Percentiles rank a stretch among this genome's conserved stretches.
These are phyloP conservation scores for Hemitrygon akajei DNA, from an alignment of 2,797 vertebrate species.

Conservation along the genomic window DNA sequence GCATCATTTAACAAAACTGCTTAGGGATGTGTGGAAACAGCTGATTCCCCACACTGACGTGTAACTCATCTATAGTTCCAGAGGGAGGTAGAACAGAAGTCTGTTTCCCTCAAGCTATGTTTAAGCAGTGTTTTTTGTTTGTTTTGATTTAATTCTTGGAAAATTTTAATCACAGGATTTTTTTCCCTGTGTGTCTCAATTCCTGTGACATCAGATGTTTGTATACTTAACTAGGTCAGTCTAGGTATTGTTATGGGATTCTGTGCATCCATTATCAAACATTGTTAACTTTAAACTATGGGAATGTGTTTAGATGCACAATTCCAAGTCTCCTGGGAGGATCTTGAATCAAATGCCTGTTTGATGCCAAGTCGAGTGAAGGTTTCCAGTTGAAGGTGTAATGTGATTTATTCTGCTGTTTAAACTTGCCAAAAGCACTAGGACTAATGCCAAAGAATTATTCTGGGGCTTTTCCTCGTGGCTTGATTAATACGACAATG, in stretches of 20 bases:
- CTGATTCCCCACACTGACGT: neutral
- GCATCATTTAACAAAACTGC: neutral
- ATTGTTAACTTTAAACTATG: neutral
- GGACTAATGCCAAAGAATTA: neutral
- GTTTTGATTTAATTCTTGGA: neutral
- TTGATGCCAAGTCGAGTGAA: neutral
- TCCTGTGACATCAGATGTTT: neutral
- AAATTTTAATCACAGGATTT: neutral
- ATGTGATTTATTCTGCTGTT: conserved; percentile 19
- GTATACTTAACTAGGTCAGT: neutral
- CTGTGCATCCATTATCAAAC: neutral
- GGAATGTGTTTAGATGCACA: conserved; percentile 1
- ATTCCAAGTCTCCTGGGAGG: conserved; percentile 17
- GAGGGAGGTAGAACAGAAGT: neutral
- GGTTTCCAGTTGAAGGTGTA: conserved; percentile 23
- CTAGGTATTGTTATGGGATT: neutral
- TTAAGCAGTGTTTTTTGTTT: neutral
- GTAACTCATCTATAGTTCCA: neutral
- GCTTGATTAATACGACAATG: neutral
- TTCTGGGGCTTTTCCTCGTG: neutral
- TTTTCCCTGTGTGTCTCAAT: neutral
- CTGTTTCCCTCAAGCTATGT: neutral
- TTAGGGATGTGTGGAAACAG: neutral
- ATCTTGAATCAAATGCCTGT: conserved; percentile 22
- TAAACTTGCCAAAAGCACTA: neutral